These are phyloP conservation scores for Myotis yumanensis DNA, from an alignment of 2,113 vertebrate genomes.

Conservation along the genomic window DNA sequence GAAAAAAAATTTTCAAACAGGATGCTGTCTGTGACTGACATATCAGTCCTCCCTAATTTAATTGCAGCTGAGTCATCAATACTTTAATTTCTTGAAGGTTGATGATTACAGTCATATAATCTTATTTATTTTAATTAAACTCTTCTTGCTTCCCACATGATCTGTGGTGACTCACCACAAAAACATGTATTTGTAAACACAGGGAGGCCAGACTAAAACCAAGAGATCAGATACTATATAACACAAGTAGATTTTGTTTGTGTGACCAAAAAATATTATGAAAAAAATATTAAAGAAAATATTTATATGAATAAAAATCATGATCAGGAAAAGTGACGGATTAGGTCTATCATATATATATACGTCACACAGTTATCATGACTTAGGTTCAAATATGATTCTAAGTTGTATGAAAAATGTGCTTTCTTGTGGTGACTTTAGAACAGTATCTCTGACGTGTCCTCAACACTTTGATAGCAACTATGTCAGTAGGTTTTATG, in stretches of 20 bases:
- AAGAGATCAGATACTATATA: neutral
- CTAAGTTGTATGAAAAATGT: neutral
- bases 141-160: conserved; percentile 3
- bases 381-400: neutral
- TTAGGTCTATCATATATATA: neutral
- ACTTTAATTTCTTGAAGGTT: conserved; percentile 46
- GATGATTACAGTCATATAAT: neutral
- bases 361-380: neutral
- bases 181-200: neutral
- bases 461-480: neutral
- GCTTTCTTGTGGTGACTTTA: neutral
- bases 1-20: conserved; percentile 12
- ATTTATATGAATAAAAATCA: neutral
- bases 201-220: neutral
- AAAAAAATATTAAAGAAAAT: neutral
- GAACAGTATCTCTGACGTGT: neutral
- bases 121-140: conserved; percentile 68
- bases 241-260: neutral
- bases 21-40: neutral
- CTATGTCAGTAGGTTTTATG: neutral
- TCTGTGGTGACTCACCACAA: conserved; percentile 11
- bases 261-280: neutral
- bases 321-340: neutral
- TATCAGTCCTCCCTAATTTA: neutral
- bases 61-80: conserved; percentile 31